Evolutionary conservation across 2,113 vertebrate species (phyloP).

Genomic region (Dissostichus mawsoni): DNA sequence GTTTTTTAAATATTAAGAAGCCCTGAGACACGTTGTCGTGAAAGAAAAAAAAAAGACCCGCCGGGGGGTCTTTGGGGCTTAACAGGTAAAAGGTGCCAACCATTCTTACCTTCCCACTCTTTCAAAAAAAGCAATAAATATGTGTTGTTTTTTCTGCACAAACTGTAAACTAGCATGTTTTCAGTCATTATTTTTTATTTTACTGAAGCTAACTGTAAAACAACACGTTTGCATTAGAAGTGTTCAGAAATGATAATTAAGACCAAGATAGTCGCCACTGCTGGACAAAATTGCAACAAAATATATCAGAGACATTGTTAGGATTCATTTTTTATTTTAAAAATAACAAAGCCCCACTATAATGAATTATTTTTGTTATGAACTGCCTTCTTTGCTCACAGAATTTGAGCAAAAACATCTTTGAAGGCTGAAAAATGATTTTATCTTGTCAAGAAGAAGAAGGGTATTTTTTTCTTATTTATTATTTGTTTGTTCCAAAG

Average conservation of each 20-base stretch:
- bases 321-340: not conserved
- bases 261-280: not conserved
- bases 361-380: not conserved
- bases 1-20: too few species aligned
- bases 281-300: not conserved
- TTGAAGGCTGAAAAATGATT: conserved; percentile 25
- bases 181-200: not conserved
- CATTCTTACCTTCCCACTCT: not conserved
- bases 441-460: conserved; percentile 8
- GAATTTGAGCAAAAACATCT: conserved; percentile 3
- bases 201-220: not conserved
- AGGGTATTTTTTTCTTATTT: conserved; percentile 9
- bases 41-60: too few species aligned
- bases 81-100: too few species aligned
- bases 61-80: too few species aligned
- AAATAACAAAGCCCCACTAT: not conserved
- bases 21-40: too few species aligned
- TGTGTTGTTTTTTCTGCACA: not conserved
- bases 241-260: not conserved
- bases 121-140: not conserved
- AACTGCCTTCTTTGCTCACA: conserved; percentile 12
- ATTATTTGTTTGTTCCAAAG: not conserved
- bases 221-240: not conserved
- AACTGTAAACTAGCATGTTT: too few species aligned
- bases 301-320: not conserved